Evolutionary conservation across 2,888 invertebrate species (phyloP).

Genomic region (Calliscelio sp.): DNA sequence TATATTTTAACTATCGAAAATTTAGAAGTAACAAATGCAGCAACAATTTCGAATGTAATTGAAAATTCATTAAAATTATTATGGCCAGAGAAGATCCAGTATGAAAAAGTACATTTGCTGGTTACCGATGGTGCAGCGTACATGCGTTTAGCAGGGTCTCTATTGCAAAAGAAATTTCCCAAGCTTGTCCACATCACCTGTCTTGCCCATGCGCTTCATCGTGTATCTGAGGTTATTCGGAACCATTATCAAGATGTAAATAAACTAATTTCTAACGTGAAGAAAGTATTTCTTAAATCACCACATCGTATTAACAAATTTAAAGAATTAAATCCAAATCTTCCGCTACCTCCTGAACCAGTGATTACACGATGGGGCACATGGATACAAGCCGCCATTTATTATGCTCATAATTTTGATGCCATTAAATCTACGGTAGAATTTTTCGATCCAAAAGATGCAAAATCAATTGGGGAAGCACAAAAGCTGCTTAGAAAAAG

Average conservation of each 20-base stretch:
- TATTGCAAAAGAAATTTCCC: conserved; percentile 10
- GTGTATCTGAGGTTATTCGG: conserved; percentile 17
- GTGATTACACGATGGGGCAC: conserved; percentile 77
- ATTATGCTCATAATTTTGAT: conserved; percentile 3
- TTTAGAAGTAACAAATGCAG: not conserved
- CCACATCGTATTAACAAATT: conserved; percentile 1
- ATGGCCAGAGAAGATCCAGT: not conserved
- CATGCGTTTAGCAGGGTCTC: conserved; percentile 34
- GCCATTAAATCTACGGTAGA: not conserved
- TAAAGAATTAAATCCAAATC: conserved; percentile 73
- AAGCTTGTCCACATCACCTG: conserved; percentile 34
- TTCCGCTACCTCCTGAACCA: conserved; percentile 75
- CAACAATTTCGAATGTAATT: not conserved
- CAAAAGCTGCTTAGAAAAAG: no score
- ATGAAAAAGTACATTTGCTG: conserved; percentile 15
- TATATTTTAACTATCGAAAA: not conserved
- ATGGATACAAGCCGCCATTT: conserved; percentile 71
- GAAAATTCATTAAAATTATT: not conserved
- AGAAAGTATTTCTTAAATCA: not conserved
- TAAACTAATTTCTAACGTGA: not conserved
- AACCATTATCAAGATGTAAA: not conserved
- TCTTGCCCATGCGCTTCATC: conserved; percentile 10
- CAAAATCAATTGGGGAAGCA: not conserved
- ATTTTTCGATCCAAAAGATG: not conserved
- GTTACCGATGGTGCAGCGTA: conserved; percentile 15